A percentile compares a stretch with the other conserved stretches of the same genome.
These are phyloP conservation scores for Steatornis caripensis DNA, from an alignment of 2,113 vertebrate genomes.

Conservation along the genomic window DNA sequence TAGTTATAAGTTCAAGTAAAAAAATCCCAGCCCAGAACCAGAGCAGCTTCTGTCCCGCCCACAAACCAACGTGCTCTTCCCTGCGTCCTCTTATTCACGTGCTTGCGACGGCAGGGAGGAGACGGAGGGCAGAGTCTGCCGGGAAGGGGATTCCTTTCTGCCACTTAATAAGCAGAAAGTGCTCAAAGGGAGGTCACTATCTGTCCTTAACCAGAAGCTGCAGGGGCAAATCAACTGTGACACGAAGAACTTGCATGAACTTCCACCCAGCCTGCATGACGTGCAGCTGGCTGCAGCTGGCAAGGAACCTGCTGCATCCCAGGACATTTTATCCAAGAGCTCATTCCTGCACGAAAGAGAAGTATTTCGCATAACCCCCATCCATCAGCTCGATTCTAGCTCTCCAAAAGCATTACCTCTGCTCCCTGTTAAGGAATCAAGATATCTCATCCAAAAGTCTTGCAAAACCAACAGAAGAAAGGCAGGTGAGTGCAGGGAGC, in stretches of 20 bases:
- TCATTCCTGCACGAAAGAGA: neutral
- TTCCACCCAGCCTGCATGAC: neutral
- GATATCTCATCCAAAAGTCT: neutral
- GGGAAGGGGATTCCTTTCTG: neutral
- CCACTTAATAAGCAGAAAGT: neutral
- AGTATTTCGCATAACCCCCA: neutral
- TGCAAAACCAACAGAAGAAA: neutral
- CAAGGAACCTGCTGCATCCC: neutral
- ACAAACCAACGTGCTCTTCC: neutral
- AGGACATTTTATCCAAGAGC: neutral
- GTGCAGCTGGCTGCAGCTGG: neutral
- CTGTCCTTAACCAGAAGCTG: neutral
- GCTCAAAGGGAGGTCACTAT: neutral
- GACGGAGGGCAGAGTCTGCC: neutral
- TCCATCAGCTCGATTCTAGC: neutral
- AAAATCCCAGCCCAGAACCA: neutral
- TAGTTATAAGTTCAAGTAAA: neutral
- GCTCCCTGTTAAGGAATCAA: neutral
- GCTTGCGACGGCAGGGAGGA: neutral
- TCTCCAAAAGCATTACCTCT: neutral
- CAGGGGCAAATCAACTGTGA: neutral
- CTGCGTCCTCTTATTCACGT: neutral
- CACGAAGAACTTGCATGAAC: neutral
- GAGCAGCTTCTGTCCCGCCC: neutral
- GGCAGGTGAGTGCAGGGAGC: neutral